A percentile compares a stretch with the other conserved stretches of the same genome.
phyloP scores from a whole-genome alignment of 2,113 vertebrate genomes.

The Gallinago paraguaiae region DNA sequence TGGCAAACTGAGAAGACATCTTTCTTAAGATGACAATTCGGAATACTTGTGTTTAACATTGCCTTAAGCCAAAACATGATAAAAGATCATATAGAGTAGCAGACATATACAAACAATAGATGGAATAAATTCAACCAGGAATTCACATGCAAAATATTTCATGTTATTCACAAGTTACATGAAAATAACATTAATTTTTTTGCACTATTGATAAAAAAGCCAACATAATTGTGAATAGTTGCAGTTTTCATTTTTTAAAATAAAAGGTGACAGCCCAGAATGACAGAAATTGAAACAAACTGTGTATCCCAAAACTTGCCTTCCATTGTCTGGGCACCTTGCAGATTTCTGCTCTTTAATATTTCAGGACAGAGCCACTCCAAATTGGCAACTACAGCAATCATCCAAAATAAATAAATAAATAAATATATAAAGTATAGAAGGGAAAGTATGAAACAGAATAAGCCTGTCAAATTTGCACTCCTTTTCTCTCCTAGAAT shows the following conservation, averaged over 20 bases:
- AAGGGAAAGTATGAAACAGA: neutral
- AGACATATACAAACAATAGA: neutral
- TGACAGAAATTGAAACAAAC: neutral
- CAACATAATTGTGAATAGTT: neutral
- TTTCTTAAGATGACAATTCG: neutral
- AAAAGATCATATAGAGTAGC: neutral
- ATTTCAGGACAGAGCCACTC: neutral
- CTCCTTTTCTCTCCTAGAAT: neutral
- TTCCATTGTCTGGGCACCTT: neutral
- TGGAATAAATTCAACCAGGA: neutral
- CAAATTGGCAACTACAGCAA: neutral
- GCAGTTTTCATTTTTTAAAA: neutral
- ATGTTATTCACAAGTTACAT: neutral
- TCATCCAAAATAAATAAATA: too few species aligned
- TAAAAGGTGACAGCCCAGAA: neutral
- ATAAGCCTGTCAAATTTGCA: neutral
- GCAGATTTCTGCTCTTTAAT: neutral
- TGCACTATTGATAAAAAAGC: neutral
- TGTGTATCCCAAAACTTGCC: neutral
- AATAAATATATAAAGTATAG: too few species aligned
- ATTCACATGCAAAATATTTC: neutral
- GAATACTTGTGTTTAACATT: neutral
- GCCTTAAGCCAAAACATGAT: neutral
- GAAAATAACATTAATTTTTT: neutral
- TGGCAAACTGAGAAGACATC: neutral